Base-by-base conservation (phyloP, 2,888 invertebrate species). In the Aromia moschata region DNA sequence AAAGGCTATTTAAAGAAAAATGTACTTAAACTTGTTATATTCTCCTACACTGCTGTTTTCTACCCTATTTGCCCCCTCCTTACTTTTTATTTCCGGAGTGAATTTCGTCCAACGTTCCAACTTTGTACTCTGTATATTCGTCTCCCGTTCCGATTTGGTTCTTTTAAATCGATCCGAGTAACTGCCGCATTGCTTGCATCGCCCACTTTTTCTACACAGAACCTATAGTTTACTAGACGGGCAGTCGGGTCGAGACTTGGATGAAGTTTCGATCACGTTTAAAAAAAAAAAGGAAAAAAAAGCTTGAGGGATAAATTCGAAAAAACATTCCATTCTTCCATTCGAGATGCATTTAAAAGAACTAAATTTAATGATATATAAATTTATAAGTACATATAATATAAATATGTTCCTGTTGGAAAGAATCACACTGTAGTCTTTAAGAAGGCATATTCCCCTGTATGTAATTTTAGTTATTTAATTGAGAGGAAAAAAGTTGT, bases 81-180 rank as follows among this genome's bases (percentile, higher is more conserved):
- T 56, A 41, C 30, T 20, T 15, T 49, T 17, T 37, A 56, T 44
- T 31, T 54, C 41, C 54, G 33, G 15, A 38, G 15, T 14, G 15
- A 12, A 36, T 7, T 47, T 20, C n/a, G 33, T 3, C n/a, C 10
- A 44, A 17, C n/a, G 7, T 53, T 47, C 38, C 16, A 52, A 56
- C 56, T 62, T 49, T 47, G 56, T 58, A 56, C 56, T 62, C 56
- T 62, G n/a, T n/a, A n/a, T n/a, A 9, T 47, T 20, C n/a, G 33
- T 3, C n/a, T 5, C 49, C 31, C n/a, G 7, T 53, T 47, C 38
- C 16, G 51, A 56, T 58, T 62, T 49, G 53, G 56, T 58, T 58
- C 56, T 62, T 58, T 62, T 56, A 56, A 55, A 52, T 45, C 15
- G 30, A 15, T 31, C 9, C 25, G 18, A 37, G 11, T n/a, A 53